phyloP scores from a whole-genome alignment of 2,797 vertebrate species.

The Tapirus indicus region DNA sequence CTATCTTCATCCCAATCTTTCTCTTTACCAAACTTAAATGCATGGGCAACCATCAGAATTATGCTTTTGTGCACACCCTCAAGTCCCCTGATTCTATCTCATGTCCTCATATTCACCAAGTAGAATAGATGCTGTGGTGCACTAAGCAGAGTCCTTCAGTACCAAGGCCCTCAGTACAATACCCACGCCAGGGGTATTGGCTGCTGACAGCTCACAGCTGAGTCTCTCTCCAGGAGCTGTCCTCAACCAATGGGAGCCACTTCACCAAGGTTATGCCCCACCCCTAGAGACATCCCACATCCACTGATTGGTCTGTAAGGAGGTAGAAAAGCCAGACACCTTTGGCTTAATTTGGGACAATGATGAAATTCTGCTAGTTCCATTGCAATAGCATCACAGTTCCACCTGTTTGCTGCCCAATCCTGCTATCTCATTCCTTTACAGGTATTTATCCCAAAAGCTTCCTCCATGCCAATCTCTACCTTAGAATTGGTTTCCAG shows the following conservation, averaged over 20 bases:
- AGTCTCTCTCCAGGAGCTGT: background rate
- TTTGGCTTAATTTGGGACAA: background rate
- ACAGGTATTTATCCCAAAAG: background rate
- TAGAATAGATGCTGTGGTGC: background rate
- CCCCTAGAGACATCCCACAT: background rate
- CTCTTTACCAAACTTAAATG: background rate
- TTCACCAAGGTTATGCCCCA: background rate
- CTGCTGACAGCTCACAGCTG: background rate
- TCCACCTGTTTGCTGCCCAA: background rate
- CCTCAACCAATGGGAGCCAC: background rate
- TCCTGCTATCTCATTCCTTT: background rate
- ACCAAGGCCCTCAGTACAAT: background rate
- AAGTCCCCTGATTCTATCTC: background rate
- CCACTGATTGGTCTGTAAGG: background rate
- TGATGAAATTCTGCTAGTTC: background rate
- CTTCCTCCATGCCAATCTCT: background rate
- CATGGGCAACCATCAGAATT: background rate
- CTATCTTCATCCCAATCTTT: background rate
- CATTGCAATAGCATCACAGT: accelerated
- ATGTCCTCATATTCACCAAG: background rate
- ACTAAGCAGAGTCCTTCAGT: background rate
- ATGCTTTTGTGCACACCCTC: background rate
- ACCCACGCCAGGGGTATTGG: background rate
- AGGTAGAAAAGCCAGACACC: background rate
- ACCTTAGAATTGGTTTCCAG: background rate